A percentile compares a stretch with the other conserved stretches of the same genome.
phyloP scores from a whole-genome alignment of 2,113 vertebrate genomes.

The Microtus pennsylvanicus region DNA sequence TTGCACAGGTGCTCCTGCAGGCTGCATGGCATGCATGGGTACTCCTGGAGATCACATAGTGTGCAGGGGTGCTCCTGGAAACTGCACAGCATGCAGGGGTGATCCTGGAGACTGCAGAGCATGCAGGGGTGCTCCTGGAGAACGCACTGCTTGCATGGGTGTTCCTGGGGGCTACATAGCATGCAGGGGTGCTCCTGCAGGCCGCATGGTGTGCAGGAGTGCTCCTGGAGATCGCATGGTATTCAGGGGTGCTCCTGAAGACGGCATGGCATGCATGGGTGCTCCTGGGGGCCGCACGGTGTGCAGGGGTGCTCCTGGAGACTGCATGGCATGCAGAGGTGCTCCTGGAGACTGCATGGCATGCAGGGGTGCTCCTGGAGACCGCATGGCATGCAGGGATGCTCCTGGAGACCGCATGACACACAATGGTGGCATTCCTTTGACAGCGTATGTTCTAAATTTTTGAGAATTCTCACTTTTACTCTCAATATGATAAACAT shows the following conservation, averaged over 20 bases:
- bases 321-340: fast-evolving
- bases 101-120: too few relatives aligned
- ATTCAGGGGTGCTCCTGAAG: not conserved
- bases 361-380: too few relatives aligned
- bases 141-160: too few relatives aligned
- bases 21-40: fast-evolving
- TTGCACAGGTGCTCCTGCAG: not conserved
- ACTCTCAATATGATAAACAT: not conserved
- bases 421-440: not conserved
- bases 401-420: not conserved
- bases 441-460: not conserved
- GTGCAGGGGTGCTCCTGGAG: too few relatives aligned
- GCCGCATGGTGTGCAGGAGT: not conserved
- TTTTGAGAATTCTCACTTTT: not conserved
- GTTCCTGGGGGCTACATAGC: too few relatives aligned
- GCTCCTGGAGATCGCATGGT: too few relatives aligned
- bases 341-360: too few relatives aligned
- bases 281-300: fast-evolving
- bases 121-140: too few relatives aligned
- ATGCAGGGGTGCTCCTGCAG: not conserved
- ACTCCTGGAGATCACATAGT: fast-evolving
- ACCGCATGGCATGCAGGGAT: not conserved
- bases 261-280: fast-evolving
- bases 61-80: too few relatives aligned
- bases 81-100: fast-evolving